Evolutionary conservation across 1,140 invertebrate species (phyloP), one percentile per base, ranked within the genome.

Genomic region (Dolichoris vasculosae): DNA sequence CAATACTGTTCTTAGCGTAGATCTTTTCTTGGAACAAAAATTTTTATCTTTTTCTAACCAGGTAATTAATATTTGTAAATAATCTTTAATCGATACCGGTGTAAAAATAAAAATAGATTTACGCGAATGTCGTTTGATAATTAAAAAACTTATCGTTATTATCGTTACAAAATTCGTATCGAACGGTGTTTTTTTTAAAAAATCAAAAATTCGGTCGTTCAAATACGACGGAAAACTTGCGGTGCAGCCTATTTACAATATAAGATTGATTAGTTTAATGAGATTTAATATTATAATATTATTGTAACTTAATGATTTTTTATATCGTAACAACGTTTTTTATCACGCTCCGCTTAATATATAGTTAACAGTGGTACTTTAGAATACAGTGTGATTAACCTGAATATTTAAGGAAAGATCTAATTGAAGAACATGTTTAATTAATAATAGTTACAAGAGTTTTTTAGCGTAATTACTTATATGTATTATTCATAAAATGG

Each of bases 301-400:
- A 81, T 32, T 43, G 26, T 64, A 73, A 55, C 40, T 46, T 13
- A 2, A 11, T 35, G 46, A 30, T 77, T 51, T 77, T 55, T 35
- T 43, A 13, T 77, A 63, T 40, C 7, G 30, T 46, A 2, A 63
- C 35, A 32, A 51, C n/a, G 40, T n/a, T 79, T 63, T 77, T 79
- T 32, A 26, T 48, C 30, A 75, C 81, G 81, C 69, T 43, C 43
- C 20, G 69, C 46, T 75, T 69, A 11, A 59, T 82, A 82, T 75
- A 59, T 59, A 63, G 81, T 82, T 82, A 75, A 38, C 40, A 63
- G 4, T 3, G 20, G 15, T 75, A 7, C 11, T 78, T 59, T 38
- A 78, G 43, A 73, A 73, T 73, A n/a, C 38, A 73, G 69, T 40
- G 23, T 43, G 46, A 51, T 71, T 82, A 82, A 82, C 80, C 80